A percentile compares a stretch with the other conserved stretches of the same genome.
These are phyloP conservation scores for Thamnaconus septentrionalis DNA, from an alignment of 2,113 vertebrate species.

Conservation along the genomic window DNA sequence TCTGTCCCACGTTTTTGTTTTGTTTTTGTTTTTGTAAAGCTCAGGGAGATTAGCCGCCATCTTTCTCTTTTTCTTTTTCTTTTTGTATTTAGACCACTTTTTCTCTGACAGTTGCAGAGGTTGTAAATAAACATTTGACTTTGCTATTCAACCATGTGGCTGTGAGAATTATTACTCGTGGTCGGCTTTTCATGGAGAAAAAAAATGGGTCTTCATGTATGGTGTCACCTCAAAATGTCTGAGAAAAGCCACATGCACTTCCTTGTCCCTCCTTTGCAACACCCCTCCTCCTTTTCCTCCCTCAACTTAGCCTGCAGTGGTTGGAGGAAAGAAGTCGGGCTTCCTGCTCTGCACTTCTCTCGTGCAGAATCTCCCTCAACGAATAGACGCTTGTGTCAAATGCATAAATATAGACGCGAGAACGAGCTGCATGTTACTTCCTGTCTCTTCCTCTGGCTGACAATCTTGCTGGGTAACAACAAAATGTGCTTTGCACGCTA, in stretches of 20 bases:
- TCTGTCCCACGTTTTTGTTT: constrained; percentile 53
- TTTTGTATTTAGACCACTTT: constrained; percentile 70
- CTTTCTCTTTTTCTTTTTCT: constrained; percentile 30
- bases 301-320: constrained; percentile 41
- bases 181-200: constrained; percentile 2
- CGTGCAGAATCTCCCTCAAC: constrained; percentile 30
- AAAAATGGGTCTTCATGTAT: neutral
- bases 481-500: constrained; percentile 19
- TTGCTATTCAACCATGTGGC: constrained; percentile 62
- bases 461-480: constrained; percentile 4
- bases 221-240: no score
- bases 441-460: constrained; percentile 51
- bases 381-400: constrained; percentile 38
- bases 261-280: constrained; percentile 39
- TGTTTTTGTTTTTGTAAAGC: constrained; percentile 68
- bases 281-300: constrained; percentile 10
- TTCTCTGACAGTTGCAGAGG: constrained; percentile 56
- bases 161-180: neutral
- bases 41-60: constrained; percentile 79
- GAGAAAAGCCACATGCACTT: constrained; percentile 4
- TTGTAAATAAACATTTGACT: constrained; percentile 82
- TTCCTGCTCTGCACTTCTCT: constrained; percentile 64
- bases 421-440: constrained; percentile 58
- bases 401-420: constrained; percentile 49
- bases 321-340: constrained; percentile 47